Evolutionary conservation across 2,888 invertebrate genomes (phyloP).

Genomic region (Lasioglossum calceatum): DNA sequence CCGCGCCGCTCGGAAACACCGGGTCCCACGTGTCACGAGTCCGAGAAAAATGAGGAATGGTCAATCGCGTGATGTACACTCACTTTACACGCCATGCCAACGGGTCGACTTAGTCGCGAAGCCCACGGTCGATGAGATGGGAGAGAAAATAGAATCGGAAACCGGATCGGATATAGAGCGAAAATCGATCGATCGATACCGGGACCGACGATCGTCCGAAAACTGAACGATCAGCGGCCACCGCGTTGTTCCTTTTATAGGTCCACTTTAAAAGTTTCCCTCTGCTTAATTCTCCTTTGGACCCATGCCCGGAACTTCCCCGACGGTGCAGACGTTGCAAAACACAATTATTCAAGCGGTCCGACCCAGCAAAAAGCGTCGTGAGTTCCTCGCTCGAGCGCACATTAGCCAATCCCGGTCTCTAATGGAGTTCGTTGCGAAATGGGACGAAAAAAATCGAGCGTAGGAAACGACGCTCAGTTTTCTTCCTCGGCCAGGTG

Average conservation of each 20-base stretch:
- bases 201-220: conserved; percentile 46
- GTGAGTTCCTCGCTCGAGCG: conserved; percentile 72
- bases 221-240: conserved; percentile 47
- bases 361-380: conserved; percentile 68
- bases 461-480: conserved; percentile 47
- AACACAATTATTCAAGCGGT: conserved; percentile 80
- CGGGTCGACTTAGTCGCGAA: conserved; percentile 12
- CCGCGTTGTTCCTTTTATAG: conserved; percentile 69
- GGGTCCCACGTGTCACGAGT: neutral
- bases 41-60: conserved; percentile 40
- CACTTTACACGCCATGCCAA: conserved; percentile 66
- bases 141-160: neutral
- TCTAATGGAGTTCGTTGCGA: conserved; percentile 64
- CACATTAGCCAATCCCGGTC: conserved; percentile 64
- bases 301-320: conserved; percentile 65
- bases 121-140: neutral
- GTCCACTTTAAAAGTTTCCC: conserved; percentile 67
- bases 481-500: conserved; percentile 50
- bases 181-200: conserved; percentile 48
- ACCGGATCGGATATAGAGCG: neutral
- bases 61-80: conserved; percentile 57
- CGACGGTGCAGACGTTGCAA: conserved; percentile 73
- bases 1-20: conserved; percentile 9
- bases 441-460: conserved; percentile 57
- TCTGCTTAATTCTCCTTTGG: conserved; percentile 70